phyloP scores from a whole-genome alignment of 2,797 vertebrate species.

The Schizopygopsis malacanthus region DNA sequence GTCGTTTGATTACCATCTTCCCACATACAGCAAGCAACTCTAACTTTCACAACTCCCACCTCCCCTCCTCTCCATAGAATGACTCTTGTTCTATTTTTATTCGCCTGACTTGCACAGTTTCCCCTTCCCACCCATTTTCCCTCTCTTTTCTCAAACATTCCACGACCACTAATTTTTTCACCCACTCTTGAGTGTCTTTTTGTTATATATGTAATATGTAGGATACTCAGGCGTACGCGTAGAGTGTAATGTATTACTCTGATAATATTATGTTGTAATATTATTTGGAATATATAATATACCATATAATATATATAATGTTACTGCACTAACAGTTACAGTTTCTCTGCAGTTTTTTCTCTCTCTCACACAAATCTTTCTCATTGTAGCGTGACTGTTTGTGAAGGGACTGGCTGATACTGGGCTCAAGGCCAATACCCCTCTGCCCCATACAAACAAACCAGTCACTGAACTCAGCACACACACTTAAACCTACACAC shows the following conservation, averaged over 20 bases:
- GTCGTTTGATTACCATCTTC: conserved; percentile 54
- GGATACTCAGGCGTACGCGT: conserved; percentile 48
- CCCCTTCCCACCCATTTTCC: conserved; percentile 69
- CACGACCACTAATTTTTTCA: conserved; percentile 66
- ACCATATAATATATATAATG: too few relatives aligned
- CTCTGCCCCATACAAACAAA: conserved; percentile 56
- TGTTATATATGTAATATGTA: background rate
- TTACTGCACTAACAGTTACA: conserved; percentile 1
- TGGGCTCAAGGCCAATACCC: conserved; percentile 44
- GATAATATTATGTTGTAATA: background rate
- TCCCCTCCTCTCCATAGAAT: conserved; percentile 68
- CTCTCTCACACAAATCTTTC: conserved; percentile 47
- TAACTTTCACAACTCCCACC: conserved; percentile 68
- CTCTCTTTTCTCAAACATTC: conserved; percentile 72
- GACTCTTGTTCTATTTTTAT: conserved; percentile 75
- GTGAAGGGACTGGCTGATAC: conserved; percentile 60
- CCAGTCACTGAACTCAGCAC: conserved; percentile 52
- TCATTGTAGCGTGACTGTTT: conserved; percentile 48
- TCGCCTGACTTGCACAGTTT: conserved; percentile 66
- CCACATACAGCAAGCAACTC: conserved; percentile 66
- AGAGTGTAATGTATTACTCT: conserved; percentile 50
- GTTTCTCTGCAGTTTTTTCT: background rate
- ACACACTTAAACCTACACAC: conserved; percentile 42
- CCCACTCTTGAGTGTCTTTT: conserved; percentile 55
- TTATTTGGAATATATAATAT: conserved; percentile 25